Base-by-base conservation (phyloP, 2,797 vertebrate species). In the Poliocrania exsul region DNA sequence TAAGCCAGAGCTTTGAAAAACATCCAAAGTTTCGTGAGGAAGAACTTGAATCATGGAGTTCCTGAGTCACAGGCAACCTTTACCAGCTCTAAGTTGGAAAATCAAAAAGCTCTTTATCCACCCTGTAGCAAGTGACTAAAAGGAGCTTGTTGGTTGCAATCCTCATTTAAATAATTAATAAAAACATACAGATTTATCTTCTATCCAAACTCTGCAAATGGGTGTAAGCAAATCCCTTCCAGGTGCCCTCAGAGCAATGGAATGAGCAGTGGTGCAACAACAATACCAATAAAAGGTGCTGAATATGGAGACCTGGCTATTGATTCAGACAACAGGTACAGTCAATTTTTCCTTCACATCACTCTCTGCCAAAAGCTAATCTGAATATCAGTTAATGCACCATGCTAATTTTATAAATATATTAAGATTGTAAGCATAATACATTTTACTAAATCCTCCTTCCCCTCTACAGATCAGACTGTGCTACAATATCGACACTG, bases 1-100 rank as follows among this genome's bases (percentile, higher is more conserved):
- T 86, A 71, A 96, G 94, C 86, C 95, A 97, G 92, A 92, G 72
- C 81, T 95, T 92, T 91, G 92, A 91, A 94, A 93, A 84, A 91
- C 53, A 86, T 81, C 91, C 92, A 92, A 83, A 91, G 71, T 88
- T 96, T 87, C 83, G 71, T 64, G 66, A 92, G 92, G 89, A 97
- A 92, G 91, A 94, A 94, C 72, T 90, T 93, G 86, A 94, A 93
- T 95, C 88, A 94, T 70, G 93, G 95, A 92, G 90, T 87, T 89
- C 95, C 85, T 95, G 94, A 96, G 84, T 94, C 90, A 96, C 82
- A 82, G 73, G 72, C 92, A 97, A 90, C 89, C 75, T 95, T 80
- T 91, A 95, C 88, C 71, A 90, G 60, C 64, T 90, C 3, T 3
- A 31, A 73, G 13, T 0, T 62, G 67, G 81, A 93, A 94, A 96